Evolutionary conservation across 2,888 invertebrate genomes (phyloP), one percentile per base, ranked within the genome.

Genomic region (Drosophila putrida): DNA sequence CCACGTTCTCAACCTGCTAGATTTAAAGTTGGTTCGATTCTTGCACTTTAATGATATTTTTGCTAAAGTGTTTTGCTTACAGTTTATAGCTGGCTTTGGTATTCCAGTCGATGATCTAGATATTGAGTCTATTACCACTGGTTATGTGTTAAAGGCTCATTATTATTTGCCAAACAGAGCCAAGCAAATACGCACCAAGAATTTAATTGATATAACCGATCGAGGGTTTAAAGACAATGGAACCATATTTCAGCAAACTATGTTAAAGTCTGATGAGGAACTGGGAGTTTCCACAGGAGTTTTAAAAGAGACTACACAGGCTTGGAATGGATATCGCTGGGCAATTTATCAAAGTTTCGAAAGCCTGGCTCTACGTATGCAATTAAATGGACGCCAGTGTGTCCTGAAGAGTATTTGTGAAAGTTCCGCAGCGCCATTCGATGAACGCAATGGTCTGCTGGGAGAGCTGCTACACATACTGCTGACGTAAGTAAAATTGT

Each of bases 381-480:
- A 95, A 11, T 94, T 95, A 74, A 93, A 94, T 68, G 96, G 96
- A 15, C 94, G 95, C 75, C 94, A 95, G 44, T 97, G 97, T 92
- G 91, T 97, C 78, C 92, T 96, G 75, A 94, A 96, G 89, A 95
- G 95, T 80, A 96, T 97, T 89, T 97, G 97, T 90, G 96, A 97
- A 92, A 94, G 95, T 13, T 95, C 96, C 0, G 94, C 95, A 88
- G 94, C 94, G 57, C 94, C 96, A 53, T 95, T 96, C 84, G 94
- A 94, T 80, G 93, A 94, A 86, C 94, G 94, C 82, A 95, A 95
- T 88, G 96, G 96, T 27, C 93, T 97, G 84, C 93, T 96, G 78
- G 96, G 95, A 43, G 95, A 96, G 93, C 93, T 97, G 89, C 93
- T 96, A 77, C 95, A 96, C 92, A 95, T 96, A 82, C 91, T 96